phyloP scores from a whole-genome alignment of 1,140 invertebrate genomes.

The Oppia nitens region DNA sequence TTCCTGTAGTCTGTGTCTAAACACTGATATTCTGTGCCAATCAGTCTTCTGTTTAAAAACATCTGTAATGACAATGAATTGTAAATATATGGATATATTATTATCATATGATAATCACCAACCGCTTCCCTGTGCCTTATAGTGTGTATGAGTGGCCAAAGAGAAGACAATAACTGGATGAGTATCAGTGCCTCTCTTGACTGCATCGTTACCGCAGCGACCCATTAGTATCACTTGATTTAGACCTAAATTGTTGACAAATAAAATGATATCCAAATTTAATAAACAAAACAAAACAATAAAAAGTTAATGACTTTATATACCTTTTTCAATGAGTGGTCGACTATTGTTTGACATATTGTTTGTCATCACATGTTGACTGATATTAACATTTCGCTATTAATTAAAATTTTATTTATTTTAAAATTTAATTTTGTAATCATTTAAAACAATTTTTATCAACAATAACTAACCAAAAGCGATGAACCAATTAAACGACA shows the following conservation, averaged over 20 bases:
- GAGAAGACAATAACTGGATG: constrained; percentile 78
- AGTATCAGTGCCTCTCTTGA: constrained; percentile 55
- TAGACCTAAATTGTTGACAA: constrained; percentile 54
- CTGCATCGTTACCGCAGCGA: constrained; percentile 65
- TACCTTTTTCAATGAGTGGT: background rate
- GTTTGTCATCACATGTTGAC: background rate
- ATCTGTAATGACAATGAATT: constrained; percentile 29
- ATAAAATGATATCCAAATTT: background rate
- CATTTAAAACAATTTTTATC: background rate
- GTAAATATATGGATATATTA: background rate
- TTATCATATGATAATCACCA: background rate
- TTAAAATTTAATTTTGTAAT: background rate
- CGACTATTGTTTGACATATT: background rate
- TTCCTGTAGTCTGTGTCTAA: constrained; percentile 62
- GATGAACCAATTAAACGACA: background rate
- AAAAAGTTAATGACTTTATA: background rate
- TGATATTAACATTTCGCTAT: background rate
- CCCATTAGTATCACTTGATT: constrained; percentile 73
- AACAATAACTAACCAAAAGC: background rate
- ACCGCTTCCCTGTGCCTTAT: constrained; percentile 40
- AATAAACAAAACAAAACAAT: background rate
- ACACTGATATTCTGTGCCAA: constrained; percentile 76
- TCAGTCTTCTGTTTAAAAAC: constrained; percentile 66
- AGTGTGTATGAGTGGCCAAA: constrained; percentile 70
- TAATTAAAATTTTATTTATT: background rate